Conservation (phyloP, 2,888 invertebrate genomes). For the Sarcophaga rosellei region DNA sequence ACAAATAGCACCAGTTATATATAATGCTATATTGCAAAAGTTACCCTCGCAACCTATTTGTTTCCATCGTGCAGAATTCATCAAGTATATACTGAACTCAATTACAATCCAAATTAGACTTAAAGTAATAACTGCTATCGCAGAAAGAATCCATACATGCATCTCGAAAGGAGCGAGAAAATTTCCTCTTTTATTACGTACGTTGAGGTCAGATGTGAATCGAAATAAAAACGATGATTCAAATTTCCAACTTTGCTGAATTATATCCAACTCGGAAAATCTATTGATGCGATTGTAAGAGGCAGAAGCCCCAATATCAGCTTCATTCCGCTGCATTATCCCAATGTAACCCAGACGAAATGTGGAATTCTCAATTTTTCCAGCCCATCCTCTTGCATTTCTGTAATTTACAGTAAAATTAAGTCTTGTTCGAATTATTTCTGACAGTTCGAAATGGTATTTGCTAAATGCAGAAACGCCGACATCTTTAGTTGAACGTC, state of each 20-base stretch:
- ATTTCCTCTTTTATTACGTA: constrained; percentile 74
- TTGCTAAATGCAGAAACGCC: constrained; percentile 78
- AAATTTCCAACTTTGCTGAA: constrained; percentile 80
- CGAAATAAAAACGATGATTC: constrained; percentile 78
- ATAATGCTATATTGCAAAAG: constrained; percentile 67
- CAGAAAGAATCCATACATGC: constrained; percentile 75
- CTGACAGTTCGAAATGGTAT: constrained; percentile 76
- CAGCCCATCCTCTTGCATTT: constrained; percentile 79
- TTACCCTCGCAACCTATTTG: constrained; percentile 1
- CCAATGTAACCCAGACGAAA: constrained; percentile 79
- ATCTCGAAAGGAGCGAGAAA: constrained; percentile 78
- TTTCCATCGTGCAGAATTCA: not conserved
- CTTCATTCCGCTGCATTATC: constrained; percentile 77
- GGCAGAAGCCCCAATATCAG: constrained; percentile 78
- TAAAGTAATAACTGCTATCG: constrained; percentile 70
- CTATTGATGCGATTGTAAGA: constrained; percentile 78
- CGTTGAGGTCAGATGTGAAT: constrained; percentile 76
- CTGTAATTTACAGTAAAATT: constrained; percentile 79
- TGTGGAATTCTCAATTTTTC: constrained; percentile 75
- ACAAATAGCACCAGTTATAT: constrained; percentile 76
- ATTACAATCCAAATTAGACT: constrained; percentile 74
- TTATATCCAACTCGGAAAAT: constrained; percentile 77
- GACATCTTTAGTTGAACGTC: constrained; percentile 71
- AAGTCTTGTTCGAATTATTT: constrained; percentile 74
- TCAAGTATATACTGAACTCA: constrained; percentile 52